Base-by-base conservation (phyloP, 1,140 invertebrate species). In the Atta colombica region DNA sequence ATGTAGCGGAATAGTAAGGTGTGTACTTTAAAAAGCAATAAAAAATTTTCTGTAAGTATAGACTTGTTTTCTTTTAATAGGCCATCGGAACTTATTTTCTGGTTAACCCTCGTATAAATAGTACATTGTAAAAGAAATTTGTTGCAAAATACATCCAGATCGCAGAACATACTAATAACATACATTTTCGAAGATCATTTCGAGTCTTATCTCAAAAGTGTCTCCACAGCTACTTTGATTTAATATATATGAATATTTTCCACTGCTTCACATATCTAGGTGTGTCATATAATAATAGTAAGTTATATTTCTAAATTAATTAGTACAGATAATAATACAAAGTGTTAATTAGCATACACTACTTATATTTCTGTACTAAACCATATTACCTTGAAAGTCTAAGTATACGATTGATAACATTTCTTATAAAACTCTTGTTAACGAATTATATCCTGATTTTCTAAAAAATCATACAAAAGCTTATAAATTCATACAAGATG, bases 311-410 rank as follows among this genome's bases (percentile, higher is more conserved):
- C 90, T 89, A 91, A 87, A 61, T 86, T 71, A 25, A 87, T 91
- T 91, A 89, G 65, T 91, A 91, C 87, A 71, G 90, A 84, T 89
- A 89, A 91, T 91, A 91, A 91, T 91, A 92, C 86, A 92, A 92
- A 93, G 91, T 81, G 86, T 93, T 89, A 89, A 91, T 93, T 91
- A 87, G 90, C 88, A 92, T 92, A 90, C 85, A 85, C 88, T 84
- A 87, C 53, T 81, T 77, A 85, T 87, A 72, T 78, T 80, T 92
- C 87, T 87, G 84, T 68, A 69, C 75, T 90, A 88, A 91, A 88
- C 28, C 60, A 81, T 91, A 88, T 90, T 86, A 80, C 84, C 85
- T 89, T 87, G 86, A 86, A 90, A 81, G 72, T 85, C 71, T 72
- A 88, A 90, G 68, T 85, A 51, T 51, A 87, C 63, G 60, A 61